Percentiles rank a stretch among this genome's conserved stretches.
phyloP scores from a whole-genome alignment of 1,140 invertebrate genomes.

The Aphidius ervi region DNA sequence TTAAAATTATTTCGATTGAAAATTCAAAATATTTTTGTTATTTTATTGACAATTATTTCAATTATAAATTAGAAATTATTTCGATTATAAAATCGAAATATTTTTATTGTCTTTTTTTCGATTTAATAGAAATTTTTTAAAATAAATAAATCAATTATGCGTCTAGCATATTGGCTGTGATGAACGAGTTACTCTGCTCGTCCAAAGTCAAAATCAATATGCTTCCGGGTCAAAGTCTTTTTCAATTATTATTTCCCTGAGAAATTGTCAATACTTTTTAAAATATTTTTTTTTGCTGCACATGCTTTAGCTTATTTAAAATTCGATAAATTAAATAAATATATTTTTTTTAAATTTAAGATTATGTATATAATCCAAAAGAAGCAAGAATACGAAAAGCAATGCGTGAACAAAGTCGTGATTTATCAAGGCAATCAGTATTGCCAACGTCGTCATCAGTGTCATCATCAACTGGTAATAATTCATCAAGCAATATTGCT shows the following conservation, averaged over 20 bases:
- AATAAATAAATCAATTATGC: slow-evolving; percentile 11
- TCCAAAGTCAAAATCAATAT: slow-evolving; percentile 25
- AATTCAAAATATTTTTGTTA: too few relatives aligned
- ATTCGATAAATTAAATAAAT: neutral
- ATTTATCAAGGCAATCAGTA: slow-evolving; percentile 46
- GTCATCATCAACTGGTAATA: slow-evolving; percentile 16
- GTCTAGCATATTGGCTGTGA: slow-evolving; percentile 10
- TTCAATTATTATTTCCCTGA: neutral
- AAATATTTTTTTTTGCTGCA: neutral
- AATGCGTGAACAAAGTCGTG: slow-evolving; percentile 55
- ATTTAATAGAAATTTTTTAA: neutral
- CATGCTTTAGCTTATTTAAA: neutral
- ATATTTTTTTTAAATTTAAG: slow-evolving; percentile 32
- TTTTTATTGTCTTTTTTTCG: too few relatives aligned
- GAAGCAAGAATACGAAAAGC: slow-evolving; percentile 61
- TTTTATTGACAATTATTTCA: too few relatives aligned
- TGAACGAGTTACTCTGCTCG: slow-evolving; percentile 22
- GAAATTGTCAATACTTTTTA: too few relatives aligned
- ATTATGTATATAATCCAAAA: slow-evolving; percentile 65
- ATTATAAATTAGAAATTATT: too few relatives aligned
- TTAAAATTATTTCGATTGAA: too few relatives aligned
- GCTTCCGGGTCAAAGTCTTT: slow-evolving; percentile 15
- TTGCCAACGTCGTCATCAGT: slow-evolving; percentile 35
- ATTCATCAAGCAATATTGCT: slow-evolving; percentile 24
- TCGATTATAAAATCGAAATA: too few relatives aligned